Evolutionary conservation across 2,797 vertebrate species (phyloP).

Genomic region (Paramormyrops hopkinsi): DNA sequence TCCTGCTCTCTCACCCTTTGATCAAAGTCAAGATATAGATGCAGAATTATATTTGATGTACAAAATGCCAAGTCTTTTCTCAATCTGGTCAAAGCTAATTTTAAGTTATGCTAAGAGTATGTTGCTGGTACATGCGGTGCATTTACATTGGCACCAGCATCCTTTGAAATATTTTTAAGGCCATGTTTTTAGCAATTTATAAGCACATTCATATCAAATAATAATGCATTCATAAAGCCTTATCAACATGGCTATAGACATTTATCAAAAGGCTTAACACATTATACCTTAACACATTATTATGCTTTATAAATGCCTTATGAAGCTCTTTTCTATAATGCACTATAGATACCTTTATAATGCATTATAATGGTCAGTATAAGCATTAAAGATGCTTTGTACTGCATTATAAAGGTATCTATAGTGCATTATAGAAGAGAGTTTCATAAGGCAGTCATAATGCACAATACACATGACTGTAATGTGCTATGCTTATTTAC

Average conservation of each 20-base stretch:
- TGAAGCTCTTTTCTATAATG: background rate
- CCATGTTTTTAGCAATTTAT: background rate
- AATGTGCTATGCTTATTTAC: background rate
- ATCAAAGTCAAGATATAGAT: background rate
- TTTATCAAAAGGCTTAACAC: background rate
- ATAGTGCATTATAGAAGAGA: background rate
- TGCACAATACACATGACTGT: background rate
- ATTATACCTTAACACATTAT: background rate
- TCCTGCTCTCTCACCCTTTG: background rate
- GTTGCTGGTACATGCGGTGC: background rate
- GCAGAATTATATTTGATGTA: background rate
- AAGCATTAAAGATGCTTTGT: background rate
- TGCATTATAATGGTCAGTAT: background rate
- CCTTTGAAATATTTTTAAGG: background rate
- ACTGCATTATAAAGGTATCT: background rate
- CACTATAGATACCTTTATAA: background rate
- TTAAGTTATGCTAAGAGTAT: background rate
- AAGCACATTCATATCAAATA: background rate
- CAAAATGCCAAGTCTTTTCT: background rate
- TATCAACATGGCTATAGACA: background rate
- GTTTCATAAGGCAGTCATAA: background rate
- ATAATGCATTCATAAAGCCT: background rate
- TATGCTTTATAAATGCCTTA: background rate
- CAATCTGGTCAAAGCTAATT: background rate
- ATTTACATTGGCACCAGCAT: background rate